Base-by-base conservation (phyloP, 30 jellyfish, hydroid and myxozoan species). In the Chironex yamaguchii region DNA sequence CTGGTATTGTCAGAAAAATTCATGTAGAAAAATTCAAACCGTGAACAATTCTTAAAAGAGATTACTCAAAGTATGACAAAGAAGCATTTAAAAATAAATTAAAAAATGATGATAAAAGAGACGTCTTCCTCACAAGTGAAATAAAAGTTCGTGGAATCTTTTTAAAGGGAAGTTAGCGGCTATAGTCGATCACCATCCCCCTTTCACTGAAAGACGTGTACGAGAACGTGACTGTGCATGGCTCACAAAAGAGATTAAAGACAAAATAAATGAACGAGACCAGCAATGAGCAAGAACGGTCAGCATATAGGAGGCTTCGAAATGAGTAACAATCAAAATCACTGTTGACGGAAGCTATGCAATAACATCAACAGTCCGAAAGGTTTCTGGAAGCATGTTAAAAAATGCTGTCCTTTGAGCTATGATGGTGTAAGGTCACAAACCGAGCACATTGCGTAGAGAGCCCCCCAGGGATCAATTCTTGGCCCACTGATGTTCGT, bases 371-470 rank as follows among this genome's bases (percentile, higher is more conserved):
- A 30, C 42, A 48, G 67, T 0, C 81, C 83, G 27, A 82, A 27
- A 35, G 93, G 52, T 82, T 82, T 82, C 81, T 69, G 93, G 81
- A 82, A 67, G 34, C 90, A 82, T 66, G 81, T 82, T 49, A 68
- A 82, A 42, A 67, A 0, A 69, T 82, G 93, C 81, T 82, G 52
- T 34, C 93, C 90, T 11, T 14, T 74, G 49, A 36, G 49, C 42
- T 36, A 36, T 66, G 34, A 25, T 31, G 66, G 52, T 49, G 0
- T 54, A 73, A 73, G 1, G 72, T 49, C 49, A 73, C 88, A 82
- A 66, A 82, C 85, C 79, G 92, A 82, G 79, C 67, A 82, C 78
- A 66, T 82, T 36, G 52, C 92, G 76, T 52, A 82, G 49, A 72
- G 91, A 49, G 89, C 65, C 58, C 91, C 91, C 42, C 91, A 80